Percentiles rank a stretch among this genome's conserved stretches.
These are phyloP conservation scores for Naso thynnoides DNA, from an alignment of 2,797 vertebrate genomes.

Conservation along the genomic window DNA sequence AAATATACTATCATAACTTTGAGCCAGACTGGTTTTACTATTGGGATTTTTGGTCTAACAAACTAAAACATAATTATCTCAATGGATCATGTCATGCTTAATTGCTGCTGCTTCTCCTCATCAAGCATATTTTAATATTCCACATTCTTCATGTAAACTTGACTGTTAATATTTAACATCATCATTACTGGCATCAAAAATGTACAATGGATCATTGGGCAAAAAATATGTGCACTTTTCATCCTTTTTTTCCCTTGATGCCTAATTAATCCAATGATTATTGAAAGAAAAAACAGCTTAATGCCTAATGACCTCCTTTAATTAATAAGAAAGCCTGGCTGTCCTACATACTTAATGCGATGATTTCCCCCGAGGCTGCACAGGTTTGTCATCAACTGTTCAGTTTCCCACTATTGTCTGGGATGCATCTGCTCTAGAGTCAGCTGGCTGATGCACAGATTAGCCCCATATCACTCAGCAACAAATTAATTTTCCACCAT, in stretches of 20 bases:
- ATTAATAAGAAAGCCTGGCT: conserved; percentile 72
- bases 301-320: conserved; percentile 75
- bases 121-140: conserved; percentile 2
- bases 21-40: background rate
- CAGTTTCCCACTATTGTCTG: conserved; percentile 82
- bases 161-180: conserved; percentile 40
- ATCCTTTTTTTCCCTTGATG: conserved; percentile 51
- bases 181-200: conserved; percentile 37
- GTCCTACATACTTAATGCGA: conserved; percentile 74
- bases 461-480: conserved; percentile 48
- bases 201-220: conserved; percentile 45
- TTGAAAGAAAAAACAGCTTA: conserved; percentile 31
- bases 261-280: conserved; percentile 69
- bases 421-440: conserved; percentile 76
- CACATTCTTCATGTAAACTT: conserved; percentile 13
- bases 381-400: conserved; percentile 80
- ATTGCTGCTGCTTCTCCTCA: background rate
- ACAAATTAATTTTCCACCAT: conserved; percentile 34
- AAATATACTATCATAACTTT: background rate
- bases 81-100: background rate
- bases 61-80: conserved; percentile 1
- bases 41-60: background rate
- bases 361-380: conserved; percentile 67
- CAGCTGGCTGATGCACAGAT: conserved; percentile 72
- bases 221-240: conserved; percentile 27